A percentile compares a stretch with the other conserved stretches of the same genome.
Evolutionary conservation across 2,113 vertebrate species (phyloP).

Genomic region (Marcusenius ussheri): DNA sequence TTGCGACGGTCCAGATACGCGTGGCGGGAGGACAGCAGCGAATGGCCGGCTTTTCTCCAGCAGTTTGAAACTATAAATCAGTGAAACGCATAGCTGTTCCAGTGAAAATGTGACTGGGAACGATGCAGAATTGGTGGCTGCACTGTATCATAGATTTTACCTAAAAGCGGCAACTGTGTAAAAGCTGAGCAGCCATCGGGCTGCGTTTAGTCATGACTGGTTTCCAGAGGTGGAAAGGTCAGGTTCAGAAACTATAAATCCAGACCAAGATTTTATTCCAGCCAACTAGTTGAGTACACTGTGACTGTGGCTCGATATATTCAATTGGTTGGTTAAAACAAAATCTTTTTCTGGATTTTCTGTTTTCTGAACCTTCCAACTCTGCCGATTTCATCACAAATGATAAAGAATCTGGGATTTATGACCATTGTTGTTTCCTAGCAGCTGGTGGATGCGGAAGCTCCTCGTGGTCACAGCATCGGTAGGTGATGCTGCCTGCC

Average conservation of each 20-base stretch:
- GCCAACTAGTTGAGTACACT: not conserved
- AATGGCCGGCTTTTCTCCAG: not conserved
- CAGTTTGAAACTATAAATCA: conserved; percentile 1
- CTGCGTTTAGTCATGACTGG: not conserved
- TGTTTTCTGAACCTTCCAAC: not conserved
- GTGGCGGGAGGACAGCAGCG: not conserved
- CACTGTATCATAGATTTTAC: not conserved
- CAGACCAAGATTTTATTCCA: not conserved
- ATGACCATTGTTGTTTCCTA: not conserved
- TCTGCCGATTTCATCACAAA: too few species aligned
- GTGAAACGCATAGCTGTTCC: not conserved
- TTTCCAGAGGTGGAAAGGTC: not conserved
- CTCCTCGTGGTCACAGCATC: not conserved
- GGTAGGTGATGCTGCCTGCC: not conserved
- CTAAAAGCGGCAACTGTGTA: not conserved
- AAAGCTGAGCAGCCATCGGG: not conserved
- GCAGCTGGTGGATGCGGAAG: not conserved
- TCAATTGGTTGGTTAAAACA: not conserved
- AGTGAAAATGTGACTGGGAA: not conserved
- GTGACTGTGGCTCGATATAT: not conserved
- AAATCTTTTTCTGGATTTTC: not conserved
- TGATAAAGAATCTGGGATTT: too few species aligned
- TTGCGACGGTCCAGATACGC: not conserved
- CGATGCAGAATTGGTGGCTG: not conserved
- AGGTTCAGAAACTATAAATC: not conserved